Conservation (phyloP, 2,888 invertebrate genomes). For the Sinohyriopsis cumingii region DNA sequence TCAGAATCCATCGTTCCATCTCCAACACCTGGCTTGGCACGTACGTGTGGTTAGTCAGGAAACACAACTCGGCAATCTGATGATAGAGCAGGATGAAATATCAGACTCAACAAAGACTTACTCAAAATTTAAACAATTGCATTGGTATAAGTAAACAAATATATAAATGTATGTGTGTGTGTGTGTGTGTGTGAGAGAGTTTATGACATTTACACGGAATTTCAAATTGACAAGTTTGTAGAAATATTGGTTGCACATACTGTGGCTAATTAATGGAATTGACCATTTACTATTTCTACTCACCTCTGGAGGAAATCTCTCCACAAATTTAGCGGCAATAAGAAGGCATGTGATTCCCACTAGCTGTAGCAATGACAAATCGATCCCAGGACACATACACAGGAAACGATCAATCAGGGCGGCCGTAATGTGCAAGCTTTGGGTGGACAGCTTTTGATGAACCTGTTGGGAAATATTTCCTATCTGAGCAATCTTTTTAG, state of each 20-base stretch:
- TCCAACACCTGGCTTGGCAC: slow-evolving; percentile 43
- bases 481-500: no score
- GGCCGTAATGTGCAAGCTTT: slow-evolving; percentile 55
- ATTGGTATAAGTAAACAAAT: no score
- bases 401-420: slow-evolving; percentile 53
- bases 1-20: slow-evolving; percentile 52
- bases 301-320: slow-evolving; percentile 61
- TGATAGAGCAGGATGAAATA: neutral
- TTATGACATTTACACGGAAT: no score
- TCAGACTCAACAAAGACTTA: neutral
- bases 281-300: neutral
- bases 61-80: slow-evolving; percentile 52
- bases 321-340: slow-evolving; percentile 58
- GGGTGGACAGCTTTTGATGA: slow-evolving; percentile 53
- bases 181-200: neutral
- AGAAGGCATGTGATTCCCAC: slow-evolving; percentile 58
- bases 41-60: slow-evolving; percentile 62
- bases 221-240: no score
- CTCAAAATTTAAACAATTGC: neutral
- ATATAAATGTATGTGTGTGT: no score
- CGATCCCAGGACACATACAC: slow-evolving; percentile 21
- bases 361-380: slow-evolving; percentile 49
- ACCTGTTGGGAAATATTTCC: slow-evolving; percentile 27
- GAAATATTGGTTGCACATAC: neutral
- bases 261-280: neutral